Percentiles rank a stretch among this genome's conserved stretches.
Evolutionary conservation across 2,797 vertebrate species (phyloP).

Genomic region (Melanotaenia maccullochi): DNA sequence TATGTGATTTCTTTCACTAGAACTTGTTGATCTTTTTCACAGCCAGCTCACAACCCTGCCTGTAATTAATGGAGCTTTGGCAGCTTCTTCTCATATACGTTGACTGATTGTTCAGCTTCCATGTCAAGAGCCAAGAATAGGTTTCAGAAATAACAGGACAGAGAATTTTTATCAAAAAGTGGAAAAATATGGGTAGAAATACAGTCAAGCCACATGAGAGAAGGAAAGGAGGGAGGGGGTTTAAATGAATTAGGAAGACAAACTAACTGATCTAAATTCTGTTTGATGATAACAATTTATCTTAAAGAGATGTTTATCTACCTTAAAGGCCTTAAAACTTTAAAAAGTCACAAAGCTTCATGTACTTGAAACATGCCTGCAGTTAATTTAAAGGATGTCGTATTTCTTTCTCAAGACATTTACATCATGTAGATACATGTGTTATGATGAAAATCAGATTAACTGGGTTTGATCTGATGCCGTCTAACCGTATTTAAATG

Average conservation of each 20-base stretch:
- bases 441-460: too few relatives aligned
- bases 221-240: neutral
- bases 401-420: too few relatives aligned
- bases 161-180: neutral
- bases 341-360: too few relatives aligned
- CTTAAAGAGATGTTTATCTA: too few relatives aligned
- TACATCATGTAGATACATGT: neutral
- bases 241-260: too few relatives aligned
- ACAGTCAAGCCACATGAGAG: conserved; percentile 4
- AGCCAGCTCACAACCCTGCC: conserved; percentile 36
- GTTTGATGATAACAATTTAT: too few relatives aligned
- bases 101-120: conserved; percentile 44
- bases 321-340: too few relatives aligned
- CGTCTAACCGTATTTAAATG: too few relatives aligned
- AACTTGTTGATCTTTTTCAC: conserved; percentile 45
- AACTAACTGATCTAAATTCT: too few relatives aligned
- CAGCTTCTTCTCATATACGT: conserved; percentile 32
- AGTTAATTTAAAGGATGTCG: too few relatives aligned
- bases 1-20: conserved; percentile 29
- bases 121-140: conserved; percentile 40
- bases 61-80: conserved; percentile 54
- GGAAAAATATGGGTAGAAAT: neutral
- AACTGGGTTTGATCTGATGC: too few relatives aligned
- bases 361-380: too few relatives aligned
- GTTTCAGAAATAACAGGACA: conserved; percentile 36